Conservation (phyloP, 64 coral and sea anemone species). For the Porites lutea region DNA sequence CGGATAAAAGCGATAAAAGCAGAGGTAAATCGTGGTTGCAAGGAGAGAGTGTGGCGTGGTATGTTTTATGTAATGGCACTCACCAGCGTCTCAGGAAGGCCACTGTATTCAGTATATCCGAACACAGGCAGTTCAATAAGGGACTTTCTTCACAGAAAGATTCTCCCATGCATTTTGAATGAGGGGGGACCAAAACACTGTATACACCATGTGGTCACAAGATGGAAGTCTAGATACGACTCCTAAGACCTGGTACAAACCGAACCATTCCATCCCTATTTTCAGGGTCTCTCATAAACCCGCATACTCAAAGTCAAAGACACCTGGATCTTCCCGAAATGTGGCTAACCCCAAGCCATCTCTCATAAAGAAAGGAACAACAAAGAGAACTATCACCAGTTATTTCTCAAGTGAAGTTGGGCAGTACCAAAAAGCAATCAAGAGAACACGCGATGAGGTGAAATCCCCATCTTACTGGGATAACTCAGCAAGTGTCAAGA, state of each 20-base stretch:
- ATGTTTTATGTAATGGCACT: conserved; percentile 33
- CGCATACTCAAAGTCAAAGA: not conserved
- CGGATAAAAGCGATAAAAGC: not conserved
- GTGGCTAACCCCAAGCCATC: no score
- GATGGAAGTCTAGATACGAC: not conserved
- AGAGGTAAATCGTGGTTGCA: not conserved
- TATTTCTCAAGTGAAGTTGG: conserved; percentile 18
- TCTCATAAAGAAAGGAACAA: not conserved
- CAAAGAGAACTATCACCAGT: conserved; percentile 4
- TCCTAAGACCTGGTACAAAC: conserved; percentile 26
- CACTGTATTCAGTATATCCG: conserved; percentile 46
- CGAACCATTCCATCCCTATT: conserved; percentile 51
- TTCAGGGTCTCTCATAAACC: conserved; percentile 4
- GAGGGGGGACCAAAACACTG: conserved; percentile 4
- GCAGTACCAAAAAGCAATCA: conserved; percentile 1
- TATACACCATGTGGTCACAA: conserved; percentile 51
- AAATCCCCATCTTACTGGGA: not conserved
- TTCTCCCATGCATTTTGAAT: conserved; percentile 18
- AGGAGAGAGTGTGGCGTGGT: conserved; percentile 33
- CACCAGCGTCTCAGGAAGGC: not conserved
- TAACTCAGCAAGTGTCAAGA: conserved; percentile 6
- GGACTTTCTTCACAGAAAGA: conserved; percentile 28
- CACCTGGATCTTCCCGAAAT: no score
- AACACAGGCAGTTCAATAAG: not conserved
- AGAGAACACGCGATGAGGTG: not conserved